phyloP scores from a whole-genome alignment of 1,140 invertebrate species.

The Portunus trituberculatus region DNA sequence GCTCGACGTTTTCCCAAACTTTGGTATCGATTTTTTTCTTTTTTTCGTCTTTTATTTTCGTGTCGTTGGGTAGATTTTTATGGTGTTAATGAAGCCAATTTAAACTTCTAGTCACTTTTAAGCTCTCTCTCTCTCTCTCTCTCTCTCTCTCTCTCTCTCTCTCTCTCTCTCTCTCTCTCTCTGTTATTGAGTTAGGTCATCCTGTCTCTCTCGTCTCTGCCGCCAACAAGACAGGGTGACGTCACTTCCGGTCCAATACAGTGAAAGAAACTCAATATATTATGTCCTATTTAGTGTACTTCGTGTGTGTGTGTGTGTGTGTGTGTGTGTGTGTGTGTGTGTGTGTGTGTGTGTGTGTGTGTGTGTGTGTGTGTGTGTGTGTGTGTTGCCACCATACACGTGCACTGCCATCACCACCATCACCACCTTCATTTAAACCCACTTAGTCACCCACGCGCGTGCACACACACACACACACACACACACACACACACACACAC shows the following conservation, averaged over 20 bases:
- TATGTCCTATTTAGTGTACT: neutral
- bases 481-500: too few relatives aligned
- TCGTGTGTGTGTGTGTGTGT: neutral
- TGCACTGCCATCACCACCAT: neutral
- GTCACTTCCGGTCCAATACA: neutral
- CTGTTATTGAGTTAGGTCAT: neutral
- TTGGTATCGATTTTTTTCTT: neutral
- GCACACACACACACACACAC: neutral
- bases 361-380: too few relatives aligned
- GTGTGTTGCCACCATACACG: too few relatives aligned
- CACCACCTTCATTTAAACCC: neutral
- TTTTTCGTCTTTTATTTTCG: neutral
- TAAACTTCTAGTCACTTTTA: neutral
- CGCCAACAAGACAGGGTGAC: neutral
- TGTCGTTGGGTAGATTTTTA: neutral
- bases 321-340: neutral
- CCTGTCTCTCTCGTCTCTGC: neutral
- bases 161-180: neutral
- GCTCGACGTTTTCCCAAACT: neutral
- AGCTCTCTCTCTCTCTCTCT: neutral
- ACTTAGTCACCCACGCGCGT: neutral
- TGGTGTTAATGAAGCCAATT: neutral
- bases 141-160: conserved; percentile 15
- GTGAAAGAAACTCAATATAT: neutral
- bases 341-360: too few relatives aligned